These are phyloP conservation scores for Phalanger gymnotis DNA, from an alignment of 2,797 vertebrate species.

Conservation along the genomic window DNA sequence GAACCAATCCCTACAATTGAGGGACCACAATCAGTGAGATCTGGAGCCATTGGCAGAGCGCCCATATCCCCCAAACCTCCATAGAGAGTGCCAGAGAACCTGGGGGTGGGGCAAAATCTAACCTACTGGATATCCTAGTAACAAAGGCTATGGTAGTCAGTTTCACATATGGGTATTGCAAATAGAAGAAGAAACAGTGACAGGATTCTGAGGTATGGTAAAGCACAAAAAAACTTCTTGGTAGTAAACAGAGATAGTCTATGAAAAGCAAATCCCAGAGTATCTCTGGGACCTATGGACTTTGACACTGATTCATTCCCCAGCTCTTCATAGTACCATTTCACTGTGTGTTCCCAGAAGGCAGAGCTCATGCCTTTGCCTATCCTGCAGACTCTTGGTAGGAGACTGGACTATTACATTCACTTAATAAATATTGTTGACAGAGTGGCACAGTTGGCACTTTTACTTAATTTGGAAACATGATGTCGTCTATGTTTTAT, in stretches of 20 bases:
- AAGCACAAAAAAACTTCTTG: not conserved
- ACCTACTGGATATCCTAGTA: not conserved
- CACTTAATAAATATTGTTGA: not conserved
- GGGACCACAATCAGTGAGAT: not conserved
- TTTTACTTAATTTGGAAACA: not conserved
- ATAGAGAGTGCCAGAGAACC: not conserved
- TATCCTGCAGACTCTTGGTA: not conserved
- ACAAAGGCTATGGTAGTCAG: not conserved
- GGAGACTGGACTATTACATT: not conserved
- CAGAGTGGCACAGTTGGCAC: not conserved
- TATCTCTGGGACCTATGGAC: not conserved
- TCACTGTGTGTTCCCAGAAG: slow-evolving; percentile 6
- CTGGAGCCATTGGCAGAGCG: not conserved
- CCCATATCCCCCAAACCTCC: not conserved
- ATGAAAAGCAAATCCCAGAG: not conserved
- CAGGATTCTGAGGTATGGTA: not conserved
- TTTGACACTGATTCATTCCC: not conserved
- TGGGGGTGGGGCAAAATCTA: not conserved
- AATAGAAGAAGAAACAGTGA: not conserved
- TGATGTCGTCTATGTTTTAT: not conserved
- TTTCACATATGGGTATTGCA: not conserved
- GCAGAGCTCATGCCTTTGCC: not conserved
- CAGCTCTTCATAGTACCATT: not conserved
- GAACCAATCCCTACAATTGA: not conserved
- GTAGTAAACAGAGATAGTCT: not conserved